Conservation (phyloP, 1,140 invertebrate species). For the Atopsyche davidsoni region DNA sequence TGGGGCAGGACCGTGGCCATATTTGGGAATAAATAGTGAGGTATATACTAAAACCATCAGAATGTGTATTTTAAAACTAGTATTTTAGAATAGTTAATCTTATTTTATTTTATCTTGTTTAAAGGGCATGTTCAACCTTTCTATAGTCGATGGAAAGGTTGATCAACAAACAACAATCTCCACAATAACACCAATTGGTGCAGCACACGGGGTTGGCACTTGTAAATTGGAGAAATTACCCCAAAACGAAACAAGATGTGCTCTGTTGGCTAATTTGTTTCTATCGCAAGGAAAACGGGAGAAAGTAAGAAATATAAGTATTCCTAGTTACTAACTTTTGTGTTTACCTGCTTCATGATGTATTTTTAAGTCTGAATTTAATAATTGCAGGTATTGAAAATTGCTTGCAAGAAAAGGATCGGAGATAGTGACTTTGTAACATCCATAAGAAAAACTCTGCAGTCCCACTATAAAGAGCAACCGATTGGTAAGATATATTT, state of each 20-base stretch:
- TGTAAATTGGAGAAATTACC: constrained; percentile 58
- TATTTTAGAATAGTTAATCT: constrained; percentile 1
- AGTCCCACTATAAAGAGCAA: constrained; percentile 62
- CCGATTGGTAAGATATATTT: constrained; percentile 58
- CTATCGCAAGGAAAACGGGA: constrained; percentile 72
- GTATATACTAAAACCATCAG: too few relatives aligned
- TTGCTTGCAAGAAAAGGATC: constrained; percentile 71
- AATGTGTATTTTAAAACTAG: not conserved
- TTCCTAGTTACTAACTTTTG: not conserved
- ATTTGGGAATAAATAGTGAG: constrained; percentile 74
- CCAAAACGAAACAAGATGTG: constrained; percentile 60
- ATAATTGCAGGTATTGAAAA: constrained; percentile 65
- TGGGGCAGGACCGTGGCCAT: constrained; percentile 80
- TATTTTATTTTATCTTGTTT: constrained; percentile 17
- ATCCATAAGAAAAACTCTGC: constrained; percentile 69
- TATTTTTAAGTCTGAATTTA: constrained; percentile 4
- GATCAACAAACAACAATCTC: constrained; percentile 48
- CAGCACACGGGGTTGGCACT: constrained; percentile 47
- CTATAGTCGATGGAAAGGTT: constrained; percentile 49
- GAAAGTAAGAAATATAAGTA: constrained; percentile 48
- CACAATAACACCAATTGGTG: constrained; percentile 54
- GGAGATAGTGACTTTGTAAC: constrained; percentile 79
- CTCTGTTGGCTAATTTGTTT: constrained; percentile 77
- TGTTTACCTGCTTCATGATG: not conserved
- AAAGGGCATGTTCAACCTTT: constrained; percentile 57